These are phyloP conservation scores for Hypomecis atomaria DNA, from an alignment of 2,888 invertebrate genomes.

Conservation along the genomic window DNA sequence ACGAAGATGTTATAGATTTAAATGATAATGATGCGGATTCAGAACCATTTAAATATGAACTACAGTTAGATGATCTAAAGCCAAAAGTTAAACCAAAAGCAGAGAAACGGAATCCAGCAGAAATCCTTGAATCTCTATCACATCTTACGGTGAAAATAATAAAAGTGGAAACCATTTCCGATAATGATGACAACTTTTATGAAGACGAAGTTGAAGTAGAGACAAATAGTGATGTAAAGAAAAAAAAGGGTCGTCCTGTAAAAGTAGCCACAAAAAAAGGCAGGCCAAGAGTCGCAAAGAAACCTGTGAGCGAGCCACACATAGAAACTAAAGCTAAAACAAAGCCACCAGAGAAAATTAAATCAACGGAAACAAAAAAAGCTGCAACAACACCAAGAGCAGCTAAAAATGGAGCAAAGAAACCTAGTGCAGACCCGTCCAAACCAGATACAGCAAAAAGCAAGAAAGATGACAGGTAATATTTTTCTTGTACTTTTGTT, in stretches of 20 bases:
- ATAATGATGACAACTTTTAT: neutral
- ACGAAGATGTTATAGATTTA: neutral
- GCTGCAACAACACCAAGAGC: neutral
- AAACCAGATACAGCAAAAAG: neutral
- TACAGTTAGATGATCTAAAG: neutral
- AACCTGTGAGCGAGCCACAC: neutral
- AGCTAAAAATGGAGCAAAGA: neutral
- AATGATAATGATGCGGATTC: neutral
- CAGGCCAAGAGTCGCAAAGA: neutral
- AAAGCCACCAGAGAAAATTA: neutral
- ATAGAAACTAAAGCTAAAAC: neutral
- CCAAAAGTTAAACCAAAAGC: neutral
- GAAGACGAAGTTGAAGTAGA: neutral
- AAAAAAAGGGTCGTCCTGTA: neutral
- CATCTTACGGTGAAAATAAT: constrained; percentile 16
- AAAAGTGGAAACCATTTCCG: constrained; percentile 1
- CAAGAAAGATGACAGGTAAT: constrained; percentile 2
- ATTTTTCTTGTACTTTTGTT: neutral
- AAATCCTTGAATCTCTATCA: constrained; percentile 11
- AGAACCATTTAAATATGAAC: constrained; percentile 4
- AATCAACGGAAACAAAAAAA: too few relatives aligned
- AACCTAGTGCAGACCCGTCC: neutral
- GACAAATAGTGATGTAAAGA: neutral
- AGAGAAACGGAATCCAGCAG: neutral
- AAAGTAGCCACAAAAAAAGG: neutral